Conservation (phyloP, 1,140 invertebrate genomes). For the Pogonomyrmex californicus region DNA sequence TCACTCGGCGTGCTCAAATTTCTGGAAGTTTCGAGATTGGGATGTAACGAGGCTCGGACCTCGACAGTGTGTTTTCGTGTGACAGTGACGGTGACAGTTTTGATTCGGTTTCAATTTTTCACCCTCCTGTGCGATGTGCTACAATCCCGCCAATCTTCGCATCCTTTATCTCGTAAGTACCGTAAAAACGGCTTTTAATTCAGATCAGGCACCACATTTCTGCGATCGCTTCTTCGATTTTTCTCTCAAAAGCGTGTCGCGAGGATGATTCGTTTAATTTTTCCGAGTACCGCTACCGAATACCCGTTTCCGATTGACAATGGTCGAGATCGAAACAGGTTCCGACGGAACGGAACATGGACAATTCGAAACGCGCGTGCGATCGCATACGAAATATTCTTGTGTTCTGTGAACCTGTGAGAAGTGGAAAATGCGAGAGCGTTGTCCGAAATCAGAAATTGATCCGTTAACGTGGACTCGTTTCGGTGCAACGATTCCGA, state of each 20-base stretch:
- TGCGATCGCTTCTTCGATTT: not conserved
- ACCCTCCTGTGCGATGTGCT: conserved; percentile 79
- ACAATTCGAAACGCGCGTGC: too few species aligned
- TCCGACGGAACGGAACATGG: conserved; percentile 35
- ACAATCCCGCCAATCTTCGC: conserved; percentile 68
- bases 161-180: conserved; percentile 81
- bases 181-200: not conserved
- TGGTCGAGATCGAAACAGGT: conserved; percentile 13
- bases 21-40: conserved; percentile 1
- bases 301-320: not conserved
- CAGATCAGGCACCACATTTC: not conserved
- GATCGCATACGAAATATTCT: not conserved
- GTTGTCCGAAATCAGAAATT: conserved; percentile 38
- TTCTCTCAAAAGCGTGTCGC: not conserved
- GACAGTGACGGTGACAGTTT: conserved; percentile 74
- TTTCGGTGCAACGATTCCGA: not conserved
- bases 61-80: conserved; percentile 63
- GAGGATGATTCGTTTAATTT: not conserved
- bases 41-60: conserved; percentile 41
- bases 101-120: conserved; percentile 70
- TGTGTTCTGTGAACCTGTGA: conserved; percentile 6
- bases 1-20: not conserved
- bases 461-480: conserved; percentile 4
- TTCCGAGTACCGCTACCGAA: too few species aligned
- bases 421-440: conserved; percentile 53